Evolutionary conservation across 2,113 vertebrate species (phyloP).

Genomic region (human): DNA sequence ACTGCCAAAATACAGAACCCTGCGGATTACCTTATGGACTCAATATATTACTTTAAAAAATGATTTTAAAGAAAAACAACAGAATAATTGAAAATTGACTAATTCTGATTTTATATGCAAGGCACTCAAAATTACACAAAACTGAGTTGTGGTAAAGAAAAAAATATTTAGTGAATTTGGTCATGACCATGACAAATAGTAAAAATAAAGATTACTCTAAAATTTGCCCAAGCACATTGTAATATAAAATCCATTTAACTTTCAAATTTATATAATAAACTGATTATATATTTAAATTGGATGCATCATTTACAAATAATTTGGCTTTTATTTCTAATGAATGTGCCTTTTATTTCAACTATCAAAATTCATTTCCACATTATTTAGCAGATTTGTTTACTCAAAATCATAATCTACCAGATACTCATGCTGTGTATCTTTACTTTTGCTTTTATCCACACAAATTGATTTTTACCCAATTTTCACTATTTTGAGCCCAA

Average conservation of each 20-base stretch:
- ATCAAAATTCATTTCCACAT: conserved; percentile 4
- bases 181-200: neutral
- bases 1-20: neutral
- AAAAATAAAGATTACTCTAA: neutral
- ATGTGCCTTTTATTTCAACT: neutral
- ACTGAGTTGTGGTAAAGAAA: neutral
- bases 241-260: neutral
- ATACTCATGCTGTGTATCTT: neutral
- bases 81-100: neutral
- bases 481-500: neutral
- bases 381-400: neutral
- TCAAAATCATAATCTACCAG: neutral
- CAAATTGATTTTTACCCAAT: neutral
- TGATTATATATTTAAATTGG: neutral
- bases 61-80: neutral
- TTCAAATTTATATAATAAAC: neutral
- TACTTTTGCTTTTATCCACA: neutral
- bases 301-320: neutral
- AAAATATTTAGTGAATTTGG: neutral
- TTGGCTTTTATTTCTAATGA: neutral
- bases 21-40: neutral
- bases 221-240: neutral
- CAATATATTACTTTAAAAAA: neutral
- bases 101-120: neutral
- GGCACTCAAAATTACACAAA: neutral